Base-by-base conservation (phyloP, 1,140 invertebrate species). In the Cylas formicarius region DNA sequence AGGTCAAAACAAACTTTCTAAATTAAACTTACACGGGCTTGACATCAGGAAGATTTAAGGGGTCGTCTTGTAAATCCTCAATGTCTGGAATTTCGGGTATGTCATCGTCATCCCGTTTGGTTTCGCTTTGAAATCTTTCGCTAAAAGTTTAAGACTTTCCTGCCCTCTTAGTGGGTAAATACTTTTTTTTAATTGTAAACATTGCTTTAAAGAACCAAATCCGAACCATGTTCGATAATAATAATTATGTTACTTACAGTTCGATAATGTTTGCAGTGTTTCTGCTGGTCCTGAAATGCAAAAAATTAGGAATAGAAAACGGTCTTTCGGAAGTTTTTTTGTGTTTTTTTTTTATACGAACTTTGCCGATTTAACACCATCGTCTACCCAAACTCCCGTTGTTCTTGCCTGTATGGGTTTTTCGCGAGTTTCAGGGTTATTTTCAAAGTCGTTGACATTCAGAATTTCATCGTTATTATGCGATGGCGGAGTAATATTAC, bases 21-120 rank as follows among this genome's bases (percentile, higher is more conserved):
- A 11, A 7, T 31, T 31, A 14, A 1, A 49, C 53, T 36, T 55
- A 58, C 60, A 44, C 49, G 27, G 56, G 51, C 44, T 59, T 59
- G 3, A 56, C 45, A 48, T 65, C 61, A 19, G 49, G 49, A 11
- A 60, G 44, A 43, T 56, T 54, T 7, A 55, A 31, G 11, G 52
- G 39, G 38, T 65, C 61, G 44, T 63, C 59, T 42, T 61, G 56
- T 8, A 65, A 32, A 44, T 65, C 62, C 31, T 65, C 62, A 45
- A 65, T 65, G 48, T 65, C 62, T 29, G 62, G 62, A 40, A 65
- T 65, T 11, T 62, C 49, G 21, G 62, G 62, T 41, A 65, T 65
- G 38, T 63, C 61, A 58, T 63, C 61, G 16, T 62, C 58, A 8
- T 24, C 24, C n/a, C 29, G 33, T 28, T 27, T 34, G n/a, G 38